phyloP scores from a whole-genome alignment of 2,888 invertebrate species.

The Proisotoma minuta region DNA sequence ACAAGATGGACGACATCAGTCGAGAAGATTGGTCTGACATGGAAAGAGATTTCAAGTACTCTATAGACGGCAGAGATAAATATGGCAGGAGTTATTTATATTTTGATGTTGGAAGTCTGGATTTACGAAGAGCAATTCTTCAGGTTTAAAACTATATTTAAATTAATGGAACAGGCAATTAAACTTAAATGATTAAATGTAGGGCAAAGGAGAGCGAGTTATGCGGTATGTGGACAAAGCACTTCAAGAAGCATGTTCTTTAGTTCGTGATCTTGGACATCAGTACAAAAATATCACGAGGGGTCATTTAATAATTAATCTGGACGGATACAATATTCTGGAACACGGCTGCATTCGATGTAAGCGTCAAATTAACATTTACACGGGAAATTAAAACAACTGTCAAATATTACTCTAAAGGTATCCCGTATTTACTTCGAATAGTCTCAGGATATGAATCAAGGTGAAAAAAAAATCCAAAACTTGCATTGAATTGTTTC shows the following conservation, averaged over 20 bases:
- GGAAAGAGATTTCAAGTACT: conserved; percentile 11
- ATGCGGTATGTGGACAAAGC: conserved; percentile 21
- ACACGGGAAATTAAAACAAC: neutral
- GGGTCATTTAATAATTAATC: conserved; percentile 13
- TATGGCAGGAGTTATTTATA: conserved; percentile 1
- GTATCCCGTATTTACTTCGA: neutral
- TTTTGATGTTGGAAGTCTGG: neutral
- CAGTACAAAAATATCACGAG: conserved; percentile 21
- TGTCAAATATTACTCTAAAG: neutral
- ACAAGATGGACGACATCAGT: conserved; percentile 14
- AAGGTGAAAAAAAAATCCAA: too few relatives aligned
- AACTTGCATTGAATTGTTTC: too few relatives aligned
- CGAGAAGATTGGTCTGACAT: conserved; percentile 24
- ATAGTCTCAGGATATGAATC: neutral
- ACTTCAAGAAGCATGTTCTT: conserved; percentile 9
- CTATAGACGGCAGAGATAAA: conserved; percentile 18
- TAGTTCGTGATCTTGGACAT: neutral
- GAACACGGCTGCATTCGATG: conserved; percentile 26
- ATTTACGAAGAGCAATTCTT: neutral
- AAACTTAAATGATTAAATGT: too few relatives aligned
- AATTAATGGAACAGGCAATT: too few relatives aligned
- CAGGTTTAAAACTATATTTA: neutral
- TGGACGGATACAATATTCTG: conserved; percentile 16
- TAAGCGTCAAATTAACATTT: neutral
- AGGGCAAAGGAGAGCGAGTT: neutral